phyloP scores from a whole-genome alignment of 2,888 invertebrate genomes.

The Zygaena filipendulae region DNA sequence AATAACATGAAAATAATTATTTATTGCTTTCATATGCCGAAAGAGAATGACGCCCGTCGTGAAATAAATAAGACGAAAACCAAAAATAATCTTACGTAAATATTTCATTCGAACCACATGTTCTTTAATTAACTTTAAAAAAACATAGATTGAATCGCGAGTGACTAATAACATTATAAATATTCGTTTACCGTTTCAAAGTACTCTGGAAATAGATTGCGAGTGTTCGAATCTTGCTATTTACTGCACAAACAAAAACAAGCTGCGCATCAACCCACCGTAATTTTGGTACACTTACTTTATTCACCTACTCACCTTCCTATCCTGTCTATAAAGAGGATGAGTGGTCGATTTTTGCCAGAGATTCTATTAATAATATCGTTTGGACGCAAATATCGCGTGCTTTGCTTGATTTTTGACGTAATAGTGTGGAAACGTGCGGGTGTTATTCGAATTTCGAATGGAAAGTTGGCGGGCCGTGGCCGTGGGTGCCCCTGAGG shows the following conservation, averaged over 20 bases:
- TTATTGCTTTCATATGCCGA: constrained; percentile 55
- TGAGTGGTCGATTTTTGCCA: constrained; percentile 56
- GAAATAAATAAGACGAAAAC: constrained; percentile 45
- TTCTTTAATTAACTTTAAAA: constrained; percentile 50
- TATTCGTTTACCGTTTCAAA: constrained; percentile 37
- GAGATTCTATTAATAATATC: constrained; percentile 58
- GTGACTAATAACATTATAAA: constrained; percentile 58
- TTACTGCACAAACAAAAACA: constrained; percentile 42
- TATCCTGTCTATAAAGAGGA: constrained; percentile 50
- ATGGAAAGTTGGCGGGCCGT: constrained; percentile 47
- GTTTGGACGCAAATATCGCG: constrained; percentile 59
- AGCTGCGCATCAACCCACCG: constrained; percentile 31
- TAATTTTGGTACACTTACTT: constrained; percentile 50
- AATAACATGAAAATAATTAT: too few relatives aligned
- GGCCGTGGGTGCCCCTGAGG: constrained; percentile 33
- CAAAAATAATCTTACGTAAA: constrained; percentile 55
- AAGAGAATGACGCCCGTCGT: constrained; percentile 42
- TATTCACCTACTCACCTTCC: constrained; percentile 58
- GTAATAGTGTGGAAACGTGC: constrained; percentile 59
- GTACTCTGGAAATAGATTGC: constrained; percentile 37
- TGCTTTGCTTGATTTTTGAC: constrained; percentile 57
- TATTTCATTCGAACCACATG: constrained; percentile 40
- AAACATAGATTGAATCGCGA: constrained; percentile 41
- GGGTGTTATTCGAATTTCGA: constrained; percentile 52
- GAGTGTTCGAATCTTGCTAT: constrained; percentile 29